phyloP scores from a whole-genome alignment of 2,888 invertebrate species.

The Lobophora halterata region DNA sequence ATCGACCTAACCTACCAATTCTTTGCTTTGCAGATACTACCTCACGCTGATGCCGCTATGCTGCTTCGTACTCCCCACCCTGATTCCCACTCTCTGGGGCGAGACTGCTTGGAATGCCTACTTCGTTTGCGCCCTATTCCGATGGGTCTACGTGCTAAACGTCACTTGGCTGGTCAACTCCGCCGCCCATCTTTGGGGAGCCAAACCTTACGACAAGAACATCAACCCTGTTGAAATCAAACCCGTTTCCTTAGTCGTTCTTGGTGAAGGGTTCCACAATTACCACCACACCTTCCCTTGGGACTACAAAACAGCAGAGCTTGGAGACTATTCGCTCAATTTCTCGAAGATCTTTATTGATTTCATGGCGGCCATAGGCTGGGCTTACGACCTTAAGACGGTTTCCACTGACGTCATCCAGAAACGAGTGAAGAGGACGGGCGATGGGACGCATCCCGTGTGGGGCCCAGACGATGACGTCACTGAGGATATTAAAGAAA shows the following conservation, averaged over 20 bases:
- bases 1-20: too few species aligned
- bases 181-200: slow-evolving; percentile 90
- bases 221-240: slow-evolving; percentile 87
- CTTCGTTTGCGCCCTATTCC: slow-evolving; percentile 85
- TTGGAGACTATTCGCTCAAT: slow-evolving; percentile 86
- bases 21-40: slow-evolving; percentile 82
- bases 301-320: slow-evolving; percentile 91
- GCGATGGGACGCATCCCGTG: slow-evolving; percentile 85
- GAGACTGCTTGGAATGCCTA: slow-evolving; percentile 84
- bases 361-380: slow-evolving; percentile 89
- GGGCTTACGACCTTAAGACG: slow-evolving; percentile 92
- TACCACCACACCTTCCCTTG: slow-evolving; percentile 93
- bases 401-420: slow-evolving; percentile 85
- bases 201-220: slow-evolving; percentile 86
- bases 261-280: slow-evolving; percentile 93
- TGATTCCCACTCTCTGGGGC: slow-evolving; percentile 88
- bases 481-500: slow-evolving; percentile 41
- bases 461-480: slow-evolving; percentile 88
- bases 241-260: slow-evolving; percentile 82
- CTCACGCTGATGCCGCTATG: slow-evolving; percentile 85
- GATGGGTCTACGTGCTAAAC: slow-evolving; percentile 89
- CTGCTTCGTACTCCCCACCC: slow-evolving; percentile 89
- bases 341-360: slow-evolving; percentile 89
- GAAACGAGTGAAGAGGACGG: slow-evolving; percentile 86
- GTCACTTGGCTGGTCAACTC: slow-evolving; percentile 95